phyloP scores from a whole-genome alignment of 2,113 vertebrate species.

The Nothocercus nigrocapillus region DNA sequence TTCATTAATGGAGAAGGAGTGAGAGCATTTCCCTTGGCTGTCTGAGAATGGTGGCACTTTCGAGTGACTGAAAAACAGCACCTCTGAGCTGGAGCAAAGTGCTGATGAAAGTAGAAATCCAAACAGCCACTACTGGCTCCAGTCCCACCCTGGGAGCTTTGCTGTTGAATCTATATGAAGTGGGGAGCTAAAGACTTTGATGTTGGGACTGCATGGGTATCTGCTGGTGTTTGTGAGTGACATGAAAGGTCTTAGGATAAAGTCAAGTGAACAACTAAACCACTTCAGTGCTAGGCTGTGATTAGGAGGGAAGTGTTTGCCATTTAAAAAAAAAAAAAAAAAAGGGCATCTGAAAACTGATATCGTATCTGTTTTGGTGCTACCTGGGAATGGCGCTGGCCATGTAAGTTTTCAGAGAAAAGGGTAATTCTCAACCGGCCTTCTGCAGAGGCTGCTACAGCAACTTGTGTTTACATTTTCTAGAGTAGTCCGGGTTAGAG shows the following conservation, averaged over 20 bases:
- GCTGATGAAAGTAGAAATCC: neutral
- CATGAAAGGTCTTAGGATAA: neutral
- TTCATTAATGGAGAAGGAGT: neutral
- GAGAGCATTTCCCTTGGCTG: neutral
- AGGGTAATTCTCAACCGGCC: neutral
- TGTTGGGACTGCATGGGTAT: neutral
- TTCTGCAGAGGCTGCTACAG: neutral
- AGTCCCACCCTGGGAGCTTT: neutral
- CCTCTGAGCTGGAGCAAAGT: neutral
- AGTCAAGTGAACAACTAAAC: constrained; percentile 5
- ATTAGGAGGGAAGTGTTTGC: neutral
- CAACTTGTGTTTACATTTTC: neutral
- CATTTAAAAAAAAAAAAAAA: neutral
- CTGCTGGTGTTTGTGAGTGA: neutral
- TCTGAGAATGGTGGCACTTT: neutral
- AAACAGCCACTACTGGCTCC: neutral
- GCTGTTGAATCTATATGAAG: neutral
- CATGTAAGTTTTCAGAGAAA: neutral
- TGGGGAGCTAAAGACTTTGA: neutral
- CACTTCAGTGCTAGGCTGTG: neutral
- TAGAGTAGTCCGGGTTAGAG: neutral
- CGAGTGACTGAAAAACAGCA: neutral
- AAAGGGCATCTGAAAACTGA: neutral
- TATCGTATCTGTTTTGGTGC: neutral
- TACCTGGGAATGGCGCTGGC: neutral